A percentile compares a stretch with the other conserved stretches of the same genome.
phyloP scores from a whole-genome alignment of 2,888 invertebrate genomes.

The Scaptomyza tumidula region DNA sequence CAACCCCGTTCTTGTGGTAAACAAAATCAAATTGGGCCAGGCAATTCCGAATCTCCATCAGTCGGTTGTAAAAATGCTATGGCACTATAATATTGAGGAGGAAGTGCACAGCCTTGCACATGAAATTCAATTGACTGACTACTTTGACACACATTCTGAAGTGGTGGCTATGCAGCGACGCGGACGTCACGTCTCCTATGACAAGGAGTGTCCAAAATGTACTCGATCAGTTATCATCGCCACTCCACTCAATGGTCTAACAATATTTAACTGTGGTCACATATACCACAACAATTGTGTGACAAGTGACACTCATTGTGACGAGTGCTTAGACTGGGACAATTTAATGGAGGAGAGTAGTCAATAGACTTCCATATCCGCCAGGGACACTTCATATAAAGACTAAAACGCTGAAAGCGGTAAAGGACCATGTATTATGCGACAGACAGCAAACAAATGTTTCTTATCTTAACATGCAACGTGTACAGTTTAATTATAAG shows the following conservation, averaged over 20 bases:
- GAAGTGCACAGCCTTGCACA: conserved; percentile 85
- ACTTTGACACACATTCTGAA: conserved; percentile 93
- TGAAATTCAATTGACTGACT: conserved; percentile 95
- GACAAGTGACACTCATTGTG: conserved; percentile 83
- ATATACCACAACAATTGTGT: conserved; percentile 94
- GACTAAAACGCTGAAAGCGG: conserved; percentile 36
- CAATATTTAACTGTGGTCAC: conserved; percentile 95
- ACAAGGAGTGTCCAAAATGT: conserved; percentile 93
- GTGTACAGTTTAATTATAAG: conserved; percentile 33
- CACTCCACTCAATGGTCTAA: conserved; percentile 88
- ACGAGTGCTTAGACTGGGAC: conserved; percentile 53
- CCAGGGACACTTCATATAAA: conserved; percentile 18
- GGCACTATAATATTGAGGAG: conserved; percentile 96
- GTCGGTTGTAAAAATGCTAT: conserved; percentile 96
- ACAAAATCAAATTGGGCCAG: conserved; percentile 92
- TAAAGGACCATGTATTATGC: conserved; percentile 21
- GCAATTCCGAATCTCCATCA: conserved; percentile 95
- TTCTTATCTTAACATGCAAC: conserved; percentile 19
- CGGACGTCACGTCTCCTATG: conserved; percentile 89
- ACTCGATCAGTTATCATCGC: conserved; percentile 90
- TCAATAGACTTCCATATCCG: not conserved
- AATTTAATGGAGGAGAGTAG: conserved; percentile 26
- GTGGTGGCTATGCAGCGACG: conserved; percentile 91
- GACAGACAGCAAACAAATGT: conserved; percentile 7
- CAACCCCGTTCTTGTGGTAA: conserved; percentile 94